phyloP scores from a whole-genome alignment of 2,888 invertebrate species.

The Muschampia plurimacula region DNA sequence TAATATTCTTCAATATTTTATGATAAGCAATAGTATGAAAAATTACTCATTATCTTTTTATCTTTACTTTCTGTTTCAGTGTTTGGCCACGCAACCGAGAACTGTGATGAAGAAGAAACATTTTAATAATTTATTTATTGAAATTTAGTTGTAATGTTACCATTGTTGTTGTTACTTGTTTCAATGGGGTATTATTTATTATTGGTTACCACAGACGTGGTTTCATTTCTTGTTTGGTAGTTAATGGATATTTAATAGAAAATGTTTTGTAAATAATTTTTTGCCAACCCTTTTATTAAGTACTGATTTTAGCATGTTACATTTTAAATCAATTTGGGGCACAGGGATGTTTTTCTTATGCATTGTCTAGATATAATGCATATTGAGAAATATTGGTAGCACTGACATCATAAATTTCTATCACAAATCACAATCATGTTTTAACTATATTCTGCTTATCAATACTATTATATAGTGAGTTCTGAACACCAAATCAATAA shows the following conservation, averaged over 20 bases:
- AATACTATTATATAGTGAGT: constrained; percentile 49
- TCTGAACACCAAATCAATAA: constrained; percentile 63
- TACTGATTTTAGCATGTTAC: constrained; percentile 68
- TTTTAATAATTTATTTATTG: constrained; percentile 85
- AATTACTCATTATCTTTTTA: too few relatives aligned
- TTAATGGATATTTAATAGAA: constrained; percentile 55
- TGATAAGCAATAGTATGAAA: too few relatives aligned
- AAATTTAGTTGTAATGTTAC: constrained; percentile 75
- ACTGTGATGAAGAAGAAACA: constrained; percentile 95
- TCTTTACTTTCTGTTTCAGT: constrained; percentile 84
- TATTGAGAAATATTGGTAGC: constrained; percentile 69
- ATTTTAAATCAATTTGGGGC: constrained; percentile 67
- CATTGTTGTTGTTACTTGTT: constrained; percentile 79
- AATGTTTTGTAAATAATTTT: constrained; percentile 76
- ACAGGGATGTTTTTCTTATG: constrained; percentile 69
- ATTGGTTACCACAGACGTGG: constrained; percentile 68
- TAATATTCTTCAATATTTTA: too few relatives aligned
- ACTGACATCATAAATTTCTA: constrained; percentile 62
- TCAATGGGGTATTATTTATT: constrained; percentile 78
- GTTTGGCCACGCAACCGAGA: constrained; percentile 94
- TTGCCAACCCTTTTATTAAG: constrained; percentile 59
- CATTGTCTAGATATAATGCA: constrained; percentile 80
- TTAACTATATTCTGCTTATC: constrained; percentile 53
- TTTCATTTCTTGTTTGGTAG: constrained; percentile 64
- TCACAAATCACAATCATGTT: constrained; percentile 74